Conservation (phyloP, 2,113 vertebrate genomes). For the Acrocephalus arundinaceus region DNA sequence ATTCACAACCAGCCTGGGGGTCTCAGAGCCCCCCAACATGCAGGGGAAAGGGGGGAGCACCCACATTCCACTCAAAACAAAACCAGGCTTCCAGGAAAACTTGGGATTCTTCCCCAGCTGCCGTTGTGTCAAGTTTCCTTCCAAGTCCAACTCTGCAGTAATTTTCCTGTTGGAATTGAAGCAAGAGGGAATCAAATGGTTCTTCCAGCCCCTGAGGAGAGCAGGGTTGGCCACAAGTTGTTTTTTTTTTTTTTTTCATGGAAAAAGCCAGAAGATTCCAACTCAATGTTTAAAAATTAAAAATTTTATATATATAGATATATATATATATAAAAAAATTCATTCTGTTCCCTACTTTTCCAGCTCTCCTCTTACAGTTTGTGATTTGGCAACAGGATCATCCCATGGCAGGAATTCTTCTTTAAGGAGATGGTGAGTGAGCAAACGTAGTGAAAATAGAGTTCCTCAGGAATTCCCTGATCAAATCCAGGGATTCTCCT, state of each 20-base stretch:
- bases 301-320: background rate
- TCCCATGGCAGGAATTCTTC: background rate
- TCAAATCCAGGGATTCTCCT: background rate
- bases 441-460: background rate
- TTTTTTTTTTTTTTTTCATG: background rate
- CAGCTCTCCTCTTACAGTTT: background rate
- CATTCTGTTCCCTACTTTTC: background rate
- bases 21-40: fast-evolving
- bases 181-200: background rate
- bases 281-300: background rate
- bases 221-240: background rate
- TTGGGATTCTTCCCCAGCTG: background rate
- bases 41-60: background rate
- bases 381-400: background rate
- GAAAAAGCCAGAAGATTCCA: background rate
- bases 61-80: background rate
- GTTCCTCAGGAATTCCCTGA: background rate
- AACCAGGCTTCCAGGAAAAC: background rate
- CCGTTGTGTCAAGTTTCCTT: background rate
- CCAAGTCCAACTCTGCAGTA: background rate
- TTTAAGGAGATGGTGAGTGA: background rate
- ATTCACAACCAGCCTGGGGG: background rate
- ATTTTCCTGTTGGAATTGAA: background rate
- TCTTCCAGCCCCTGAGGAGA: background rate
- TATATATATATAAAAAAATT: background rate